These are phyloP conservation scores for Lipophrys pholis DNA, from an alignment of 2,113 vertebrate genomes.

Conservation along the genomic window DNA sequence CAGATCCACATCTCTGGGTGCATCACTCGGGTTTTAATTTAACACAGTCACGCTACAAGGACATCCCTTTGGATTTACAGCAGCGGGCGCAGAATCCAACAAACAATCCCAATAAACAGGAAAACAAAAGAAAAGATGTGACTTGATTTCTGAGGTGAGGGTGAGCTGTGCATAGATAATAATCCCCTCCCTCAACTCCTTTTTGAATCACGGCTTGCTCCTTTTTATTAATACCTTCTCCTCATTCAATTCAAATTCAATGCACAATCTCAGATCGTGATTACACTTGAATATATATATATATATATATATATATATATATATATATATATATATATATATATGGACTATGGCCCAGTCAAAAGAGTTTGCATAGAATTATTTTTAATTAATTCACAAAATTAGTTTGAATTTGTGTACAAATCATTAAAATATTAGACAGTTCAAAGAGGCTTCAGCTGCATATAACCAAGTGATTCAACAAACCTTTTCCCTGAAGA, in stretches of 20 bases:
- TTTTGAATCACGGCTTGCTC: conserved; percentile 4
- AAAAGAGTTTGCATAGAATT: conserved; percentile 24
- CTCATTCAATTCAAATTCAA: conserved; percentile 10
- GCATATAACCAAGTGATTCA: background rate
- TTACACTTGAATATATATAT: too few relatives aligned
- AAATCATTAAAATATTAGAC: too few relatives aligned
- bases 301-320: too few relatives aligned
- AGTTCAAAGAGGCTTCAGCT: background rate
- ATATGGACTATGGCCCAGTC: conserved; percentile 16
- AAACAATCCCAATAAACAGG: conserved; percentile 45
- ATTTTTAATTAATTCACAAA: conserved; percentile 29
- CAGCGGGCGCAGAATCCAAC: conserved; percentile 7
- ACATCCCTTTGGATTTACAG: conserved; percentile 49
- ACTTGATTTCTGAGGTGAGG: conserved; percentile 30
- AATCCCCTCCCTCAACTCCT: background rate
- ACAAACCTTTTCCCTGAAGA: conserved; percentile 15
- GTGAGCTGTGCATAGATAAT: conserved; percentile 20
- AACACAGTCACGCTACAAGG: conserved; percentile 48
- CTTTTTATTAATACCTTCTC: background rate
- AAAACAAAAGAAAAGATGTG: conserved; percentile 27
- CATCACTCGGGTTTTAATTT: conserved; percentile 59
- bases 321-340: too few relatives aligned
- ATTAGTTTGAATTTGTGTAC: conserved; percentile 5
- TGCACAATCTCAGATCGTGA: conserved; percentile 13
- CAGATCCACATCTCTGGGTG: conserved; percentile 23